phyloP scores from a whole-genome alignment of 53 echinoderm and acorn worm genomes.

The Holothuria leucospilota region DNA sequence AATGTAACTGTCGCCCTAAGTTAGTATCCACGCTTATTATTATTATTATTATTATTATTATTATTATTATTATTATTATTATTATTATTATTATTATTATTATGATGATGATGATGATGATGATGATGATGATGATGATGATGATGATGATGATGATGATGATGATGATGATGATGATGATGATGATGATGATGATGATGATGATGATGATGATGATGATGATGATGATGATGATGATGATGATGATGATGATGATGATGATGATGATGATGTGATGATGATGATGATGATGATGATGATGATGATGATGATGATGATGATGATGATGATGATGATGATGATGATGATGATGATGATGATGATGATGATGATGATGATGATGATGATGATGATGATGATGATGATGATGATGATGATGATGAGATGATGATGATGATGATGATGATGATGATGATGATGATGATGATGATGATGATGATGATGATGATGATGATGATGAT shows the following conservation, averaged over 20 bases:
- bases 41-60: too few relatives aligned
- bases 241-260: slow-evolving; percentile 9
- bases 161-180: slow-evolving; percentile 9
- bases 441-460: slow-evolving; percentile 9
- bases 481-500: slow-evolving; percentile 9
- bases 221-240: slow-evolving; percentile 9
- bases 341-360: slow-evolving; percentile 9
- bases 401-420: too few relatives aligned
- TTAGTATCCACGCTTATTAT: too few relatives aligned
- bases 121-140: slow-evolving; percentile 9
- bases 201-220: slow-evolving; percentile 9
- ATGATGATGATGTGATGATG: too few relatives aligned
- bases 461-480: slow-evolving; percentile 9
- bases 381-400: slow-evolving; percentile 9
- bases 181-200: slow-evolving; percentile 9
- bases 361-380: slow-evolving; percentile 9
- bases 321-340: slow-evolving; percentile 9
- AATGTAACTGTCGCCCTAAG: too few relatives aligned
- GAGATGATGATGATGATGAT: too few relatives aligned
- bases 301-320: slow-evolving; percentile 9
- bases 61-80: too few relatives aligned
- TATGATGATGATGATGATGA: too few relatives aligned
- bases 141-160: slow-evolving; percentile 9
- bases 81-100: too few relatives aligned
- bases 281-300: slow-evolving; percentile 9